Evolutionary conservation across 1,140 invertebrate species (phyloP).

Genomic region (Scaptomyza hsui): DNA sequence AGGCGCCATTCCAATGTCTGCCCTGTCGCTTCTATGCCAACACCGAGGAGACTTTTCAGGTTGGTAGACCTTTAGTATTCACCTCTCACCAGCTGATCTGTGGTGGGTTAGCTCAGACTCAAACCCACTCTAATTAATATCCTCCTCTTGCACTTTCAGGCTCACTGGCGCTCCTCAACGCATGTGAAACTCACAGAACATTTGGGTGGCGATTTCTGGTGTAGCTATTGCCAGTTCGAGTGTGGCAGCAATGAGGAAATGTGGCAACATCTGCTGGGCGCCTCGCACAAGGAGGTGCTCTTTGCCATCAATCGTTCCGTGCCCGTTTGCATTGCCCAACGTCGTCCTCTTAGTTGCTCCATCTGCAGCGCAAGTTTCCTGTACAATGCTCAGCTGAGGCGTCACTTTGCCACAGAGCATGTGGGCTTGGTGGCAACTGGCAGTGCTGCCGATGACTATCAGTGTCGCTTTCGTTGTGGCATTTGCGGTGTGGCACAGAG

Average conservation of each 20-base stretch:
- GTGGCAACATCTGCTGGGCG: conserved; percentile 88
- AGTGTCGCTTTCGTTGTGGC: conserved; percentile 86
- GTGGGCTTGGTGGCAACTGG: conserved; percentile 34
- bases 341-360: conserved; percentile 75
- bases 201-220: conserved; percentile 87
- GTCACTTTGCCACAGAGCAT: conserved; percentile 86
- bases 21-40: conserved; percentile 94
- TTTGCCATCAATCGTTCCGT: conserved; percentile 91
- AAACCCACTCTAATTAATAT: background rate
- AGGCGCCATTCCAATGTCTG: conserved; percentile 93
- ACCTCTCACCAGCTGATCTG: no score
- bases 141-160: conserved; percentile 29
- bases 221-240: conserved; percentile 90
- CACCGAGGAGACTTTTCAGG: conserved; percentile 88
- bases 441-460: conserved; percentile 87
- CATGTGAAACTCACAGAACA: conserved; percentile 85
- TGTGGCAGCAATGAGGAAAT: conserved; percentile 88
- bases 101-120: background rate
- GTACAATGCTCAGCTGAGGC: conserved; percentile 89
- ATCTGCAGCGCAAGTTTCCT: conserved; percentile 87
- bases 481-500: conserved; percentile 86
- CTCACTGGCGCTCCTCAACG: conserved; percentile 89
- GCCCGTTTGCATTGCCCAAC: conserved; percentile 90
- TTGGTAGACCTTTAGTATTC: background rate
- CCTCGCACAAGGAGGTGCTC: conserved; percentile 89